Evolutionary conservation across 2,113 vertebrate species (phyloP).

Genomic region (Seriola aureovittata): DNA sequence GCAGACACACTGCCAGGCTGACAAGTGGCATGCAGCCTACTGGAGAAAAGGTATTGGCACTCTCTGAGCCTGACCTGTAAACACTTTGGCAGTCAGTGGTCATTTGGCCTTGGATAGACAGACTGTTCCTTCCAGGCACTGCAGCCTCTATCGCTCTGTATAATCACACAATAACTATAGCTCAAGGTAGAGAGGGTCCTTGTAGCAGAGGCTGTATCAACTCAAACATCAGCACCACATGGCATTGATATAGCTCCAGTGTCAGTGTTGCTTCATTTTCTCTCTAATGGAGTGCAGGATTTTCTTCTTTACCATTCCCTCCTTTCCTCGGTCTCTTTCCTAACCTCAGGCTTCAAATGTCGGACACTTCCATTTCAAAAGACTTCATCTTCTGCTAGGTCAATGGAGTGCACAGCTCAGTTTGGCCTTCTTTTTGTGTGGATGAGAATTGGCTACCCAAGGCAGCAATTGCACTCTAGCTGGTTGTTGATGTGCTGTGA

Average conservation of each 20-base stretch:
- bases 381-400: constrained; percentile 67
- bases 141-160: constrained; percentile 5
- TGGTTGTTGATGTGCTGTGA: constrained; percentile 32
- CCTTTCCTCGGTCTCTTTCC: background rate
- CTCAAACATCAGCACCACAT: background rate
- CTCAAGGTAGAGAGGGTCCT: constrained; percentile 21
- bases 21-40: constrained; percentile 45
- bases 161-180: constrained; percentile 40
- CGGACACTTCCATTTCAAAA: constrained; percentile 53
- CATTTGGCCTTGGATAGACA: constrained; percentile 34
- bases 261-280: constrained; percentile 39
- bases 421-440: constrained; percentile 67
- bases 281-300: constrained; percentile 43
- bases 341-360: constrained; percentile 20
- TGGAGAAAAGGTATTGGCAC: constrained; percentile 59
- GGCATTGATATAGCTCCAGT: constrained; percentile 12
- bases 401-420: constrained; percentile 53
- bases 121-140: constrained; percentile 16
- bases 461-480: constrained; percentile 23
- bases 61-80: constrained; percentile 19
- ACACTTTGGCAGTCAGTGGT: constrained; percentile 22
- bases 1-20: constrained; percentile 1
- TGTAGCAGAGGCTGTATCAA: constrained; percentile 22
- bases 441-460: constrained; percentile 54
- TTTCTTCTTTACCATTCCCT: constrained; percentile 25